Base-by-base conservation (phyloP, 2,797 vertebrate species). In the Lemur catta region DNA sequence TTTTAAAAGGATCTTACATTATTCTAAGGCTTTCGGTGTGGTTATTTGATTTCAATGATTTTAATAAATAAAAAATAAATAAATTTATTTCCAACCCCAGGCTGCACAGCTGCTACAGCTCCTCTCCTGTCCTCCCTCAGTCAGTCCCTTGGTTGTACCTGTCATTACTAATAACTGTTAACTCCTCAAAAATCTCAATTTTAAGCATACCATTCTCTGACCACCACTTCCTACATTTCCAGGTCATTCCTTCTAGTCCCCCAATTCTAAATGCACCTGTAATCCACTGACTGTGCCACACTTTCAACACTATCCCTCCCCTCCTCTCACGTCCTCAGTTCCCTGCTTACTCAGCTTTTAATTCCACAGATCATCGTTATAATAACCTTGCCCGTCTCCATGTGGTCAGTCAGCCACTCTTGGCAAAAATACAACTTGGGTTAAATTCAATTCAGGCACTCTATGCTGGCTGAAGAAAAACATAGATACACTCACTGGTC, bases 1-100 rank as follows among this genome's bases (percentile, higher is more conserved):
- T 88, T 81, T 67, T 84, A 35, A 93, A 92, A 92, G 76, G 13
- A 88, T 48, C 69, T 74, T 80, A 30, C 6, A 76, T 80, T 87
- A 46, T 78, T 86, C 61, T 63, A 78, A 89, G 89, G n/a, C 4
- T 79, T 92, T 41, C 41, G 84, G 43, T 75, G 28, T 84, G 41
- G 30, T 28, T 69, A 89, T 43, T 63, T 86, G 87, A 84, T 85
- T n/a, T 63, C 4, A 92, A 76, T 63, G 8, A 89, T 84, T 87
- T 92, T 57, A 57, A 57, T 57, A 57, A 24, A 24, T 24, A 24
- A 18, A 52, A 46, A 46, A 46, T 46, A 24, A 57, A 57, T 57
- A 24, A 24, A 26, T 57, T 57, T 57, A 57, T 24, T 67, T 38
- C 72, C 61, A 50, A n/a, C 20, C 10, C 22, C 0, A 48, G 50